Base-by-base conservation (phyloP, 2,888 invertebrate species). In the Sipha maydis region DNA sequence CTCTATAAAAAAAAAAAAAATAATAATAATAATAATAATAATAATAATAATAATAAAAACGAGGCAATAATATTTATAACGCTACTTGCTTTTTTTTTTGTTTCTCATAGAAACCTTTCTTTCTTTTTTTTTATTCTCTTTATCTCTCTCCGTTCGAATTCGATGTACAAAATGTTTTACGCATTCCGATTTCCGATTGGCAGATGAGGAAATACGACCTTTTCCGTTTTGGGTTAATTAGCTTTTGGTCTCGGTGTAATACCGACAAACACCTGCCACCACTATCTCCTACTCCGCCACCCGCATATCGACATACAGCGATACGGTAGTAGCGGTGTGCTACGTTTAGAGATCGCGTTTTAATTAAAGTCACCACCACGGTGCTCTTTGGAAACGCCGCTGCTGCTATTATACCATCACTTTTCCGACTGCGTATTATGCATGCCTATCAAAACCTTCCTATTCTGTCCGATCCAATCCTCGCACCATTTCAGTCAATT, bases 311-410 rank as follows among this genome's bases (percentile, higher is more conserved):
- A 34, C 34, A 4, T 34, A 34, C 34, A 4, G 19, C n/a, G 8
- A 31, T n/a, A 9, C 21, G 9, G 17, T 38, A 17, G 17, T 67
- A 25, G 71, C 38, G 67, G 67, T 38, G 21, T 25, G 19, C 48
- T n/a, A 14, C 79, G 83, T 56, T 54, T 73, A 73, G 73, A 83
- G 56, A 73, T 83, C 34, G 34, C 19, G 73, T 75, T 83, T 79
- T 75, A 75, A 75, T 83, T 83, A 75, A 83, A 83, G 75, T 75
- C 73, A 34, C 73, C 73, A 34, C 73, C 83, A n/a, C 34, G n/a
- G 54, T 61, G 38, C 67, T 80, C 38, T 11, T 17, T 7, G 28
- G 25, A 7, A 21, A 31, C 4, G 17, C 56, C 31, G 3, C 31
- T 21, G 1, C 56, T 25, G 8, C 34, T 11, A 5, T 25, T 34